These are phyloP conservation scores for Adrianichthys oophorus DNA, from an alignment of 2,797 vertebrate genomes.

Conservation along the genomic window DNA sequence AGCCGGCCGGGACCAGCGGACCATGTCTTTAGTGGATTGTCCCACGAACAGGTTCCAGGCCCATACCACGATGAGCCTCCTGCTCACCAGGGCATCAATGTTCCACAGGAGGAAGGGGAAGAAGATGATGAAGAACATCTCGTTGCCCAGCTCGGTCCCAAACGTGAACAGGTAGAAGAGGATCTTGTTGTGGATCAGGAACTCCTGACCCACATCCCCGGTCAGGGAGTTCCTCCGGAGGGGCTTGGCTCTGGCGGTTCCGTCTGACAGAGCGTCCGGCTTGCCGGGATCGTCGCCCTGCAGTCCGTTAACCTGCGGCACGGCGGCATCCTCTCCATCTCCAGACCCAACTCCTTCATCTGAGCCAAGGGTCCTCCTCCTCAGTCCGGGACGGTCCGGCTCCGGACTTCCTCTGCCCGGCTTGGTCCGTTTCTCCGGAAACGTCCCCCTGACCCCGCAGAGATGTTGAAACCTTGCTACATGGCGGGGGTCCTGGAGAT, in stretches of 20 bases:
- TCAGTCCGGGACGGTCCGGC: conserved; percentile 36
- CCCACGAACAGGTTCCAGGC: conserved; percentile 96
- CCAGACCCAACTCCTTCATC: conserved; percentile 34
- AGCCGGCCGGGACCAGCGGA: conserved; percentile 93
- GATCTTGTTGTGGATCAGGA: conserved; percentile 85
- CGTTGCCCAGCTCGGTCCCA: conserved; percentile 96
- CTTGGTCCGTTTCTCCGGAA: conserved; percentile 50
- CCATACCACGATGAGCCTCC: conserved; percentile 92
- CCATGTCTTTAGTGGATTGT: conserved; percentile 95
- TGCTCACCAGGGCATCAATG: conserved; percentile 89
- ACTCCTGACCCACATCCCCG: conserved; percentile 87
- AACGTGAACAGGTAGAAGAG: conserved; percentile 94
- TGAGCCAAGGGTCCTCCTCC: conserved; percentile 40
- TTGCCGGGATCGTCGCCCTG: conserved; percentile 17
- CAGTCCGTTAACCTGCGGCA: conserved; percentile 37
- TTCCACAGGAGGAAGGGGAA: conserved; percentile 98
- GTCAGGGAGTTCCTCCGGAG: conserved; percentile 93
- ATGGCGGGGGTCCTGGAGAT: conserved; percentile 86
- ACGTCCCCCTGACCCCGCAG: conserved; percentile 86
- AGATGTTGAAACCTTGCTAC: conserved; percentile 90
- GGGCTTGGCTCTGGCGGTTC: conserved; percentile 63
- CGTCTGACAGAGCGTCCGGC: conserved; percentile 7
- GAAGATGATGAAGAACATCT: conserved; percentile 98
- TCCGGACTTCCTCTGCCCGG: conserved; percentile 17
- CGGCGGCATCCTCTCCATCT: conserved; percentile 30